Percentiles rank a stretch among this genome's conserved stretches.
Evolutionary conservation across 92 coral and sea anemone species (phyloP).

Genomic region (Paragorgia papillata): DNA sequence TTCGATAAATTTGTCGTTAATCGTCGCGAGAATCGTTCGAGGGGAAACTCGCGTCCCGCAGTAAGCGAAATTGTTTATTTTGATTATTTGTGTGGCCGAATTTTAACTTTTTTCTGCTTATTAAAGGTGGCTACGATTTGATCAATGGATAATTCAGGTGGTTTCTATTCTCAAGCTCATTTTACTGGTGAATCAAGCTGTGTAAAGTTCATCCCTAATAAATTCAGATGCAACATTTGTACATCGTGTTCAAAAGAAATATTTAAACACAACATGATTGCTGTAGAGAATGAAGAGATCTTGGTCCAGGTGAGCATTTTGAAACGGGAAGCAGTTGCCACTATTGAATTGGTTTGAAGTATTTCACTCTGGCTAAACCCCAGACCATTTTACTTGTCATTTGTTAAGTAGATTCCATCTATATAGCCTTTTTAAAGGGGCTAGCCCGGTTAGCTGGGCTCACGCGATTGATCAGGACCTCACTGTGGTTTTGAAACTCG

Average conservation of each 20-base stretch:
- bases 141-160: neutral
- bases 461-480: too few species aligned
- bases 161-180: slow-evolving; percentile 27
- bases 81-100: too few species aligned
- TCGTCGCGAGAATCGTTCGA: too few species aligned
- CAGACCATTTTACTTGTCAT: neutral
- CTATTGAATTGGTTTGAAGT: neutral
- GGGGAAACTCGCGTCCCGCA: too few species aligned
- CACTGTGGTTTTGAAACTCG: too few species aligned
- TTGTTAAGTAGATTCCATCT: too few species aligned
- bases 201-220: slow-evolving; percentile 24
- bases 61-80: too few species aligned
- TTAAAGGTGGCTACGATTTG: too few species aligned
- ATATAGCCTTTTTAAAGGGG: neutral
- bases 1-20: too few species aligned
- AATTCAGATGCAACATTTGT: slow-evolving; percentile 30
- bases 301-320: slow-evolving; percentile 25
- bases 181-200: slow-evolving; percentile 43
- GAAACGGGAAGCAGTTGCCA: neutral
- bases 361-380: too few species aligned
- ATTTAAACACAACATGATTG: neutral
- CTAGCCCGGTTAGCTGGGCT: too few species aligned
- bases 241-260: slow-evolving; percentile 38
- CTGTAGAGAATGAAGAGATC: slow-evolving; percentile 20
- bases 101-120: too few species aligned